These are phyloP conservation scores for Nephrotoma guestfalica DNA, from an alignment of 2,888 invertebrate genomes.

Conservation along the genomic window DNA sequence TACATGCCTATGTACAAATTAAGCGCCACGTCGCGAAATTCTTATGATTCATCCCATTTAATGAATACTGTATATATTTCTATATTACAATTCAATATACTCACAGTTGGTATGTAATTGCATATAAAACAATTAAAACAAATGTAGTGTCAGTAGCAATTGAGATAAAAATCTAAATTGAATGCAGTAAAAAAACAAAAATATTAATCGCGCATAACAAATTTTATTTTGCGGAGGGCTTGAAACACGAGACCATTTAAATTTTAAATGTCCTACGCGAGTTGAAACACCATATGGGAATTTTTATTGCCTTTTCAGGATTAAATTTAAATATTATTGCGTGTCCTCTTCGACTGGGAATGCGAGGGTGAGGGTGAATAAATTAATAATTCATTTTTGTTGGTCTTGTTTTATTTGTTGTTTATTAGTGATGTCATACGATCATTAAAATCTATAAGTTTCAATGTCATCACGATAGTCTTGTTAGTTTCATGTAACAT, in stretches of 20 bases:
- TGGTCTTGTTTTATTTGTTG: background rate
- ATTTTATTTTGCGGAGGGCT: background rate
- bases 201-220: background rate
- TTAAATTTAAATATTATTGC: background rate
- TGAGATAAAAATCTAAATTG: background rate
- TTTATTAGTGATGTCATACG: background rate
- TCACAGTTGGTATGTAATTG: background rate
- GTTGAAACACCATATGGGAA: background rate
- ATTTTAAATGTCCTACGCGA: background rate
- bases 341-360: background rate
- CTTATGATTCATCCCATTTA: background rate
- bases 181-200: background rate
- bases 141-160: background rate
- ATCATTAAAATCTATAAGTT: background rate
- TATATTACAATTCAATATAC: background rate
- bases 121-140: background rate
- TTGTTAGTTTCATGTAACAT: background rate
- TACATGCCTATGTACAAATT: background rate
- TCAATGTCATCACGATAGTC: background rate
- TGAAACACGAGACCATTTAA: background rate
- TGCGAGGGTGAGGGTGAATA: background rate
- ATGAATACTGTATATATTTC: background rate
- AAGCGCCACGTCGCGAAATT: background rate
- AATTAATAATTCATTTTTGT: background rate
- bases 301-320: background rate